phyloP scores from a whole-genome alignment of 2,888 invertebrate species.

The Desoria tigrina region DNA sequence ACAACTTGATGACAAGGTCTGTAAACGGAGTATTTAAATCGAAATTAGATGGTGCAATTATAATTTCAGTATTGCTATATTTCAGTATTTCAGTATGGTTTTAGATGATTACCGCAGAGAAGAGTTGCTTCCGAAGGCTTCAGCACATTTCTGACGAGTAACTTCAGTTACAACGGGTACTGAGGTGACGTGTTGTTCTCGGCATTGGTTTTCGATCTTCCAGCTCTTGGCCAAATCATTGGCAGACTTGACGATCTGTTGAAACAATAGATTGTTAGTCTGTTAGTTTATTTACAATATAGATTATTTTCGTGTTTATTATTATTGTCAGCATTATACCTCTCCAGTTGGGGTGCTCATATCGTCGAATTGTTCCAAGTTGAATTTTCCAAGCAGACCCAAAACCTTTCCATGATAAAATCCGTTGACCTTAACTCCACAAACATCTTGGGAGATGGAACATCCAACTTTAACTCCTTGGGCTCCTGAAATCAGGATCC shows the following conservation, averaged over 20 bases:
- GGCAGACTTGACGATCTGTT: conserved; percentile 62
- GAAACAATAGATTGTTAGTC: conserved; percentile 19
- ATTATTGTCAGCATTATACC: conserved; percentile 61
- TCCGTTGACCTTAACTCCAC: conserved; percentile 73
- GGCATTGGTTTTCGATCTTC: conserved; percentile 67
- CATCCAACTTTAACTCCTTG: conserved; percentile 68
- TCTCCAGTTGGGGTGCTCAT: conserved; percentile 73
- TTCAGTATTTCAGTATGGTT: too few relatives aligned
- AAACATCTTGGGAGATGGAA: conserved; percentile 66
- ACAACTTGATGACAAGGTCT: conserved; percentile 62
- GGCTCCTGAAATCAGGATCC: conserved; percentile 54
- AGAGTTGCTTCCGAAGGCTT: conserved; percentile 66
- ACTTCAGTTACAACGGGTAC: conserved; percentile 60
- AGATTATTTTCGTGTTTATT: neutral
- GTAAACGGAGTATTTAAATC: conserved; percentile 10
- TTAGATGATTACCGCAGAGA: conserved; percentile 61
- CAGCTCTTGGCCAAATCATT: conserved; percentile 75
- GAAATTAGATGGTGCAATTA: neutral
- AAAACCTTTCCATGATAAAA: conserved; percentile 84
- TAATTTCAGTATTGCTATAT: conserved; percentile 7
- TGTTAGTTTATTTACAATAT: neutral
- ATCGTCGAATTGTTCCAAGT: conserved; percentile 85
- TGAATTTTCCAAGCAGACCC: conserved; percentile 85
- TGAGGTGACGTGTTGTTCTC: conserved; percentile 57
- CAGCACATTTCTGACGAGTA: conserved; percentile 64